Conservation (phyloP, 2,888 invertebrate species). For the Apamea monoglypha region DNA sequence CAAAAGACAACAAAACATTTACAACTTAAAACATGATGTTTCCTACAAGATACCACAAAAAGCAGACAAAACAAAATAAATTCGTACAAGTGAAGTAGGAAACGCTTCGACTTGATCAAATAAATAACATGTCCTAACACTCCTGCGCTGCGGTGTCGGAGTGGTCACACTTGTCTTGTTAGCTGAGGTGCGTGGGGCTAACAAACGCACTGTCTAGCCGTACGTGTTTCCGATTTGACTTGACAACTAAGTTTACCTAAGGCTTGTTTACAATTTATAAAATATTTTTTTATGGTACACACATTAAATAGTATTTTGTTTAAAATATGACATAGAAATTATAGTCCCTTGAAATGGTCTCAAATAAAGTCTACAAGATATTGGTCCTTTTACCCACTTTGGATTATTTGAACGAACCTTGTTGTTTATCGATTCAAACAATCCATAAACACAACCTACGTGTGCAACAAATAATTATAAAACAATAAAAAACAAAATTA, state of each 20-base stretch:
- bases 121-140: slow-evolving; percentile 38
- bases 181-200: slow-evolving; percentile 47
- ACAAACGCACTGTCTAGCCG: slow-evolving; percentile 28
- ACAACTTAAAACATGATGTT: not conserved
- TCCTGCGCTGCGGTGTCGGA: slow-evolving; percentile 22
- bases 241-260: slow-evolving; percentile 9
- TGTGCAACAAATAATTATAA: not conserved
- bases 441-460: not conserved
- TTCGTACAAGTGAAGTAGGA: slow-evolving; percentile 33
- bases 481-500: slow-evolving; percentile 31
- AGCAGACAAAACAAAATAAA: slow-evolving; percentile 8
- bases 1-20: too few species aligned
- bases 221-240: slow-evolving; percentile 45
- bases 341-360: not conserved
- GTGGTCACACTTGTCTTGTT: slow-evolving; percentile 51
- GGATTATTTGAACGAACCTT: not conserved
- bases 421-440: not conserved
- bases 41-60: not conserved
- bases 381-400: not conserved
- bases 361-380: not conserved
- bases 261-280: slow-evolving; percentile 13
- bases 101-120: slow-evolving; percentile 34
- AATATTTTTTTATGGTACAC: too few species aligned
- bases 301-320: not conserved
- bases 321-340: not conserved